Evolutionary conservation across 2,797 vertebrate species (phyloP).

Genomic region (Tachyglossus aculeatus): DNA sequence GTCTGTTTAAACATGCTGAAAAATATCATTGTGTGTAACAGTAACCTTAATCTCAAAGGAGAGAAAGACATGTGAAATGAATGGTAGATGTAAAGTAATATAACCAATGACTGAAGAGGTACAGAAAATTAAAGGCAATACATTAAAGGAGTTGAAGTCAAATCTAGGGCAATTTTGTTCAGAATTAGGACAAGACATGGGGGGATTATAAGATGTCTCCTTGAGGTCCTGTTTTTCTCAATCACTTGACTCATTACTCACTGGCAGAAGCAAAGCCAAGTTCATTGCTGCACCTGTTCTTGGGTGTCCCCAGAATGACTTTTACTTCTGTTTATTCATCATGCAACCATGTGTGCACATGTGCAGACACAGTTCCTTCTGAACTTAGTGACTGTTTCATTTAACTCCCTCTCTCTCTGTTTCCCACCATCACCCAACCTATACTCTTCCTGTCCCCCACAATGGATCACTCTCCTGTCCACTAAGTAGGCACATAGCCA

Average conservation of each 20-base stretch:
- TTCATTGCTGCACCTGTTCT: not conserved
- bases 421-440: not conserved
- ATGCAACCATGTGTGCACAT: not conserved
- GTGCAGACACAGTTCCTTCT: not conserved
- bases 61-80: no score
- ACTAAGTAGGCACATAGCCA: no score
- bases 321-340: not conserved
- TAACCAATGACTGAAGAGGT: no score
- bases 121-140: no score
- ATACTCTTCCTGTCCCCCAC: no score
- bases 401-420: not conserved
- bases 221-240: not conserved
- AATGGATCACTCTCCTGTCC: no score
- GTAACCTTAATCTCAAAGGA: no score
- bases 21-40: no score
- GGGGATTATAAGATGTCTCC: not conserved
- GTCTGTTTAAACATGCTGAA: no score
- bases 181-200: not conserved
- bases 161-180: not conserved
- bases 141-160: not conserved
- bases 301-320: not conserved
- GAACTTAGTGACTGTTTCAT: not conserved
- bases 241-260: not conserved
- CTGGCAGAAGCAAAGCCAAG: not conserved
- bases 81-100: no score